phyloP scores from a whole-genome alignment of 2,113 vertebrate genomes.

The Atlantisia rogersi region DNA sequence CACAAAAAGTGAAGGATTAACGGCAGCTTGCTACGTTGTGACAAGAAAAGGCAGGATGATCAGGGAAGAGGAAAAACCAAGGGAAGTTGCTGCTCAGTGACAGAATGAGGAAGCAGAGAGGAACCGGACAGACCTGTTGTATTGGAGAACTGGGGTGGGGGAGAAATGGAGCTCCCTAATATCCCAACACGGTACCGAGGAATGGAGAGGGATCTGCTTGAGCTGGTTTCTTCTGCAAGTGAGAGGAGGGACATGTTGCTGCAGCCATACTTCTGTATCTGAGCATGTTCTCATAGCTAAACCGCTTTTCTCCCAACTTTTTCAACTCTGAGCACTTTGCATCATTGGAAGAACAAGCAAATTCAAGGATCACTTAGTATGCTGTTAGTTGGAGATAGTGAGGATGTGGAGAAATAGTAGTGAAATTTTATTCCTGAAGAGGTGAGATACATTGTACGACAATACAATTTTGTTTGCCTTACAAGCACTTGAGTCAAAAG shows the following conservation, averaged over 20 bases:
- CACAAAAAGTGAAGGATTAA: neutral
- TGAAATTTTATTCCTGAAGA: neutral
- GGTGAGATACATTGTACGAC: neutral
- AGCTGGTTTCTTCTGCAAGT: neutral
- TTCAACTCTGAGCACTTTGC: fast-evolving
- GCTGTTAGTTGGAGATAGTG: neutral
- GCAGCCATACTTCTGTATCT: neutral
- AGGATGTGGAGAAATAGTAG: neutral
- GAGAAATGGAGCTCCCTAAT: neutral
- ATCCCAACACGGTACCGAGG: fast-evolving
- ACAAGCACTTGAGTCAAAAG: neutral
- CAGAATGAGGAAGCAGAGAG: neutral
- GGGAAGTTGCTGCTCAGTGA: neutral
- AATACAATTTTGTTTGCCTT: neutral
- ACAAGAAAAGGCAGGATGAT: neutral
- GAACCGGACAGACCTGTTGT: slow-evolving; percentile 39
- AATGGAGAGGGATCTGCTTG: neutral
- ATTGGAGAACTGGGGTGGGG: neutral
- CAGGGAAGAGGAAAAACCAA: neutral
- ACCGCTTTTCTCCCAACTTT: neutral
- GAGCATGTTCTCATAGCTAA: neutral
- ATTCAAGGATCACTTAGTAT: neutral
- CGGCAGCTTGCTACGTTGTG: neutral
- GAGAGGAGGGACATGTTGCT: neutral
- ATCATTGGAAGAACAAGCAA: neutral